Evolutionary conservation across 2,888 invertebrate genomes (phyloP), one percentile per base, ranked within the genome.

Genomic region (Sturmia bella): DNA sequence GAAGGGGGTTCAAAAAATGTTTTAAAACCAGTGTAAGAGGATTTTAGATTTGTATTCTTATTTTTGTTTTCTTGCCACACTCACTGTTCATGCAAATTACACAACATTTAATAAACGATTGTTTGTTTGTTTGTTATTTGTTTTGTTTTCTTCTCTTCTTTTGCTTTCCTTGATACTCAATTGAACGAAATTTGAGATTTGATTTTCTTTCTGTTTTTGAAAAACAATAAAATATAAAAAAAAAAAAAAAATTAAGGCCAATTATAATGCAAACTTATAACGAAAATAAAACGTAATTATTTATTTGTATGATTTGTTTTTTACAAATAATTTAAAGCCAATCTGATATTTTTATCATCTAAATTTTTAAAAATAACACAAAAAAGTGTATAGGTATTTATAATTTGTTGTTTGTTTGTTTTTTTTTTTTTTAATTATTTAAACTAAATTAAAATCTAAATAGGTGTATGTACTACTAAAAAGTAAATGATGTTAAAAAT

Each of bases 391-490:
- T 43, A 54, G 17, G 41, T 50, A 39, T 75, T 37, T 43, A 24
- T 24, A 11, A 32, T 32, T 32, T 41, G 52, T 41, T 68, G n/a
- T n/a, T n/a, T n/a, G n/a, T n/a, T n/a, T n/a, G n/a, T n/a, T n/a
- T n/a, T n/a, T n/a, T n/a, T n/a, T n/a, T n/a, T n/a, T n/a, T n/a
- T n/a, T n/a, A n/a, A n/a, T 69, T 43, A 76, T 61, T 75, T 54
- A 70, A 78, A 74, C 74, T 82, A 74, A 82, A 59, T 70, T 72
- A 66, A 75, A 64, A 78, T 59, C 70, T 82, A 78, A 74, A 66
- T 82, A n/a, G n/a, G n/a, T n/a, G n/a, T n/a, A n/a, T n/a, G n/a
- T n/a, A 69, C 69, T 69, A 77, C 78, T 82, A 82, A 32, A 52
- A 80, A 77, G 63, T 69, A 74, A 68, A 69, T 37, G 48, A 73